Conservation (phyloP, 2,797 vertebrate genomes). For the Gymnoscopelus microlampas region DNA sequence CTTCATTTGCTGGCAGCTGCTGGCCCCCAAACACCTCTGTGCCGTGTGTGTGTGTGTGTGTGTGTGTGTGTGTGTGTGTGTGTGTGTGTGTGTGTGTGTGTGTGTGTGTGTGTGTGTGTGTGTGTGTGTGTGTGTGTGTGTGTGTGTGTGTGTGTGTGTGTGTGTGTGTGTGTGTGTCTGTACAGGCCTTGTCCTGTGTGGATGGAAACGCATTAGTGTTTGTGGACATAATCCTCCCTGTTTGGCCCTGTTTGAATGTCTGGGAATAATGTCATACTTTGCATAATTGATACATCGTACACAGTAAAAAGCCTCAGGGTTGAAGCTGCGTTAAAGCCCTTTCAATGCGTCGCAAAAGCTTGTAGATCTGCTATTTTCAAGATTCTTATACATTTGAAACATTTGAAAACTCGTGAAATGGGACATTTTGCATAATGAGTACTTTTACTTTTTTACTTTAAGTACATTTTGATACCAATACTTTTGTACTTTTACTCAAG, state of each 20-base stretch:
- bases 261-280: conserved; percentile 20
- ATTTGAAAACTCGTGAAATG: too few species aligned
- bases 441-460: too few species aligned
- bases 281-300: neutral
- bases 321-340: too few species aligned
- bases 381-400: too few species aligned
- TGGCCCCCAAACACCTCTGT: conserved; percentile 78
- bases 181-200: conserved; percentile 2
- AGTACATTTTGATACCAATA: too few species aligned
- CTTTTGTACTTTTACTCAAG: too few species aligned
- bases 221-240: neutral
- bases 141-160: neutral
- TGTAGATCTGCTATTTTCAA: too few species aligned
- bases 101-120: conserved; percentile 21
- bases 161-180: conserved; percentile 18
- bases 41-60: conserved; percentile 36
- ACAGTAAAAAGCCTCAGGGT: too few species aligned
- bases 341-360: too few species aligned
- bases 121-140: neutral
- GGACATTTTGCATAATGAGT: too few species aligned
- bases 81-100: conserved; percentile 33
- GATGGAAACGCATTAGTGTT: neutral
- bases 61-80: conserved; percentile 35
- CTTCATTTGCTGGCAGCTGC: conserved; percentile 87
- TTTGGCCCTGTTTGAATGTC: conserved; percentile 23